Evolutionary conservation across 2,888 invertebrate genomes (phyloP), one percentile per base, ranked within the genome.

Genomic region (Drosophila subsilvestris): DNA sequence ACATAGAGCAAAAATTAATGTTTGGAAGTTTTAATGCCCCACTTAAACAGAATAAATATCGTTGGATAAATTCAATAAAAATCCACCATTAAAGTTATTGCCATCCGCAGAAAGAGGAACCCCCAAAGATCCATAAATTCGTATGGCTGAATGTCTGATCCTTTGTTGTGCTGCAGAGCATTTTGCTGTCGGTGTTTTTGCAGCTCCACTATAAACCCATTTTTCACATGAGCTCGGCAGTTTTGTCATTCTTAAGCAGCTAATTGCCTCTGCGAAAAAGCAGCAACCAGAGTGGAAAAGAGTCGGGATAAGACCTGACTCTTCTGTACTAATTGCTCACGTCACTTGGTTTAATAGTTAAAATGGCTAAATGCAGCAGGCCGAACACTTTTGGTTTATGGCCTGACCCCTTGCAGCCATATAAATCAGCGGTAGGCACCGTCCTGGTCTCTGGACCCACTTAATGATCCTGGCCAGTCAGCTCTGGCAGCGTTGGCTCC

Each of bases 341-440:
- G 74, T 71, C 74, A 75, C 48, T 56, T 68, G 65, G 48, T 54
- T 60, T 79, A 84, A 83, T 80, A 69, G 72, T 56, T 77, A 59
- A 74, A 48, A 61, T 58, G 77, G 50, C 66, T 66, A 73, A 62
- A 58, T 45, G 68, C 60, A 63, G 61, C 56, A 55, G 47, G 57
- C 69, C 51, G 53, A 48, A 70, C 66, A 74, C 54, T 71, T 85
- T 75, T 71, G 61, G 69, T 76, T 85, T 74, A 80, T 83, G 73
- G 78, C 78, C 61, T 83, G 81, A 86, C 86, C 87, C 79, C 80
- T 78, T 75, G 72, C 75, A 79, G 77, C 75, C 45, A 73, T 58
- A 86, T 82, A 85, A 88, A 81, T 83, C 76, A 88, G 67, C 74
- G 66, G 66, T 59, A 73, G 63, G 61, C 69, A 43, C 25, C 25